phyloP scores from a whole-genome alignment of 1,140 invertebrate genomes.

The Gryllus bimaculatus region DNA sequence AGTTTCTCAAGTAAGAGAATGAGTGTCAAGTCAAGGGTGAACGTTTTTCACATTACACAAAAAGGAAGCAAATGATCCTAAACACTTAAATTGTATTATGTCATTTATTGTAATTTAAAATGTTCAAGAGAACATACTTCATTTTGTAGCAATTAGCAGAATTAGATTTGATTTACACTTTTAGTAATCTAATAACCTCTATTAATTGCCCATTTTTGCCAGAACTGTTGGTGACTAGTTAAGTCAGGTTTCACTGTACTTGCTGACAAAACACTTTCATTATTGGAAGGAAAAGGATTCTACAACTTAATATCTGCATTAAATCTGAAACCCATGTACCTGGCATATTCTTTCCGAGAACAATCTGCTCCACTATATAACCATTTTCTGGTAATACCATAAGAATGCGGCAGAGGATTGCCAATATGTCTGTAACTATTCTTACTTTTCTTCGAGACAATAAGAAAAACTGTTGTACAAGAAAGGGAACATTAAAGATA shows the following conservation, averaged over 20 bases:
- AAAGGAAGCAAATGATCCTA: no score
- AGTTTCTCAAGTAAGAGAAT: no score
- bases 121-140: no score
- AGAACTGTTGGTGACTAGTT: neutral
- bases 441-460: slow-evolving; percentile 48
- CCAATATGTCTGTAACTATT: slow-evolving; percentile 54
- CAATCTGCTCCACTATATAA: slow-evolving; percentile 59
- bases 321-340: slow-evolving; percentile 13
- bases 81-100: no score
- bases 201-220: neutral
- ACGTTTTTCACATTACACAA: no score
- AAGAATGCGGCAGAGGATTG: slow-evolving; percentile 63
- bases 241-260: neutral
- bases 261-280: neutral
- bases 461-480: slow-evolving; percentile 36
- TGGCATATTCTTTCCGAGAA: slow-evolving; percentile 38
- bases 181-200: neutral
- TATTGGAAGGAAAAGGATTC: slow-evolving; percentile 7
- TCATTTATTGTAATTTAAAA: no score
- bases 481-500: slow-evolving; percentile 47
- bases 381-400: slow-evolving; percentile 62
- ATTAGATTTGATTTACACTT: no score
- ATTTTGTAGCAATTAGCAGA: no score
- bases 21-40: no score
- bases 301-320: slow-evolving; percentile 2